Percentiles rank a stretch among this genome's conserved stretches.
phyloP scores from a whole-genome alignment of 2,113 vertebrate genomes.

The Nothocercus julius region DNA sequence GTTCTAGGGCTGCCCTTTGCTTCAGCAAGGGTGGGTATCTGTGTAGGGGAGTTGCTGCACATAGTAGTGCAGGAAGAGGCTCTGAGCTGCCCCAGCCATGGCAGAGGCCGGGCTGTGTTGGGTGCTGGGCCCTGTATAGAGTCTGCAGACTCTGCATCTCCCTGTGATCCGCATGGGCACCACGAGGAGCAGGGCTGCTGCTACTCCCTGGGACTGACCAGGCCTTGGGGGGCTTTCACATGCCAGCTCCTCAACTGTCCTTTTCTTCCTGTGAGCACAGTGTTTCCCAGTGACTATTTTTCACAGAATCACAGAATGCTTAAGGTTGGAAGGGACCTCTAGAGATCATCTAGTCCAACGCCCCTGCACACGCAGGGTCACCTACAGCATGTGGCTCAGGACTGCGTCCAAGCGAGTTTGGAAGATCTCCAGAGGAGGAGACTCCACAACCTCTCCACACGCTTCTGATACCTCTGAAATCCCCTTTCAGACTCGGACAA shows the following conservation, averaged over 20 bases:
- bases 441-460: no score
- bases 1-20: background rate
- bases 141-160: background rate
- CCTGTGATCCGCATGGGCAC: fast-evolving
- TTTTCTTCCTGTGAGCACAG: background rate
- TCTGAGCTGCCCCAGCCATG: background rate
- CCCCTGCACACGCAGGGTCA: no score
- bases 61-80: background rate
- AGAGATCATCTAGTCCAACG: no score
- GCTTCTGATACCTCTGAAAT: background rate
- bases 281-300: background rate
- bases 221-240: background rate
- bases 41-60: no score
- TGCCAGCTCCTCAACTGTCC: background rate
- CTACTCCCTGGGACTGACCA: background rate
- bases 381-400: no score
- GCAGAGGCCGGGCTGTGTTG: fast-evolving
- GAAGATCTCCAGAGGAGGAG: no score
- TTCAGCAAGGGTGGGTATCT: background rate
- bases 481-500: background rate
- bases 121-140: background rate
- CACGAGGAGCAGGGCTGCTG: background rate
- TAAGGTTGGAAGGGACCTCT: no score
- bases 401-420: no score
- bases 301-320: no score